Base-by-base conservation (phyloP, 53 echinoderm and acorn worm species). In the Stichopus horrens region DNA sequence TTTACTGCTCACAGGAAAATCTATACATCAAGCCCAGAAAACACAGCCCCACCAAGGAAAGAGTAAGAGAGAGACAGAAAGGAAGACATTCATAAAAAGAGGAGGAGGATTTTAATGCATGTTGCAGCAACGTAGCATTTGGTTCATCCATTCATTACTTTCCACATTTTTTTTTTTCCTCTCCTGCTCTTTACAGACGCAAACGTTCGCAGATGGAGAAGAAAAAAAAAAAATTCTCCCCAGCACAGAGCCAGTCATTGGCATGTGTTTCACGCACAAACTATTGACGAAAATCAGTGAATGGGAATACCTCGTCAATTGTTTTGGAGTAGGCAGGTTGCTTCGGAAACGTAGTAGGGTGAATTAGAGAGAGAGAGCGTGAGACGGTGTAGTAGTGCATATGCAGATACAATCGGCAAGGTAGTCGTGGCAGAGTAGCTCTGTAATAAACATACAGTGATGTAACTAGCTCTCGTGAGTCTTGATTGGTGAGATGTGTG, bases 251-350 rank as follows among this genome's bases (percentile, higher is more conserved):
- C 57, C 54, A 81, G 81, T 58, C 58, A 57, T 57, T 56, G 9
- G 57, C 58, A 19, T 79, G 79, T 55, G 18, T 79, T 19, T 71
- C 81, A 56, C 81, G 57, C 19, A 58, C 81, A 81, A 37, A 81
- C 81, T 81, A 81, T 81, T 81, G 81, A 81, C 81, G 18, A 81
- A 81, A 81, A 81, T 58, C 81, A 81, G 57, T 81, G 81, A 81
- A 81, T 81, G 81, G 81, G 81, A 81, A 76, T 57, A 81, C 58
- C 57, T 58, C n/a, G 7, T 81, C 20, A 56, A 81, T 81, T 81
- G 81, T 81, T 81, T 81, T 58, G 54, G 81, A 81, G 81, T 55
- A 81, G 81, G 81, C 81, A 81, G 75, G 81, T 23, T 81, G 57
- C 57, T 81, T 81, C 9, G 81, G 55, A 58, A 81, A 54, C 58